Conservation (phyloP, 2,888 invertebrate genomes). For the Drosophila phalerata region DNA sequence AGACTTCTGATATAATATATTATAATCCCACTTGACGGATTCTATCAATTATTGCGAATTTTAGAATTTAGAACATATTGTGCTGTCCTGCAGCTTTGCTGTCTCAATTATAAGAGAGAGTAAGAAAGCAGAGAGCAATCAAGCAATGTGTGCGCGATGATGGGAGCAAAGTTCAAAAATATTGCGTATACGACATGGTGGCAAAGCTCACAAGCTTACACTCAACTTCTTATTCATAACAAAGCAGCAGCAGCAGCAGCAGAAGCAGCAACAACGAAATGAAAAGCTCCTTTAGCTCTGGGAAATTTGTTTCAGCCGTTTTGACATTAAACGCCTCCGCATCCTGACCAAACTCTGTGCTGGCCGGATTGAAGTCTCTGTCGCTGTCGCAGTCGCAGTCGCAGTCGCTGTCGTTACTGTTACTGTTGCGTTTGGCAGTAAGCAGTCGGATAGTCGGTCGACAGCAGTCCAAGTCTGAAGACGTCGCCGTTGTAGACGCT, state of each 20-base stretch:
- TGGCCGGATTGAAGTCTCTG: constrained; percentile 18
- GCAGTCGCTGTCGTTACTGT: not conserved
- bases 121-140: not conserved
- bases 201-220: constrained; percentile 46
- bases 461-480: constrained; percentile 72
- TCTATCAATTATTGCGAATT: not conserved
- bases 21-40: not conserved
- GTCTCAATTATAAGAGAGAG: constrained; percentile 14
- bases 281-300: constrained; percentile 38
- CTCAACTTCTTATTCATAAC: constrained; percentile 23
- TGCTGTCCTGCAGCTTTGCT: not conserved
- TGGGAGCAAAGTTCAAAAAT: constrained; percentile 40
- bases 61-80: not conserved
- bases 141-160: not conserved
- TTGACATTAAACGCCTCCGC: constrained; percentile 49
- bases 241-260: not conserved
- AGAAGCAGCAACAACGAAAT: constrained; percentile 3
- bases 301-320: constrained; percentile 43
- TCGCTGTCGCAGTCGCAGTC: constrained; percentile 13
- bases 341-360: constrained; percentile 13
- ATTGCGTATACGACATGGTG: constrained; percentile 58
- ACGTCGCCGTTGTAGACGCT: constrained; percentile 57
- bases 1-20: not conserved
- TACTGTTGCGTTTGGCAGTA: constrained; percentile 32
- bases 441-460: constrained; percentile 59